Conservation (phyloP, 2,113 vertebrate genomes). For the mouse (Mus musculus) region DNA sequence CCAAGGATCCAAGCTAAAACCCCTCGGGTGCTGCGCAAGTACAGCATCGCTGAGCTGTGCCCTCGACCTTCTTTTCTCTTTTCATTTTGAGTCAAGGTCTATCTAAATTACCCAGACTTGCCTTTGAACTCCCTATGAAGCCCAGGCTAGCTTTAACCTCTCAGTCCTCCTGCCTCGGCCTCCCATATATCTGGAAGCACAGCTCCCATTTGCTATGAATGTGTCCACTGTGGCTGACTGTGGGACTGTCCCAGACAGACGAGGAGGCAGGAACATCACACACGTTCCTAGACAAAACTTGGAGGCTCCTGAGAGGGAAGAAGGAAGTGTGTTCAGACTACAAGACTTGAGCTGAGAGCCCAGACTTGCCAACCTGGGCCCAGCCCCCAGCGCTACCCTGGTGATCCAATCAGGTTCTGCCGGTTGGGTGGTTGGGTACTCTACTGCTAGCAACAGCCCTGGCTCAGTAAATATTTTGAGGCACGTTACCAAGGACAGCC, state of each 20-base stretch:
- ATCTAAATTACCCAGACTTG: neutral
- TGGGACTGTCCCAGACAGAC: neutral
- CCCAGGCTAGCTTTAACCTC: neutral
- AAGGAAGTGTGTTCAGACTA: neutral
- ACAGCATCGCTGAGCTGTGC: too few relatives aligned
- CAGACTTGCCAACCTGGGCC: conserved; percentile 26
- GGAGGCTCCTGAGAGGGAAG: neutral
- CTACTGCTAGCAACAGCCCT: conserved; percentile 49
- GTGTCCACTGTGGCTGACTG: neutral
- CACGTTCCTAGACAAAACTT: neutral
- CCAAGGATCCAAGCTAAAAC: neutral
- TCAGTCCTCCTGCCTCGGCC: neutral
- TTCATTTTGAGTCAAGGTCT: neutral
- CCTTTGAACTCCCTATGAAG: neutral
- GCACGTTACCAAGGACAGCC: conserved; percentile 58
- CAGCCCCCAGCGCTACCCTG: neutral
- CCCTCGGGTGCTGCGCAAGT: accelerated
- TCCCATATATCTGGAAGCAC: neutral
- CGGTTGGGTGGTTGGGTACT: conserved; percentile 23
- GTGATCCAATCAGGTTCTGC: conserved; percentile 69
- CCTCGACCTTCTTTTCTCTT: neutral
- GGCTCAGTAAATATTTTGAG: conserved; percentile 69
- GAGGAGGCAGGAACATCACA: neutral
- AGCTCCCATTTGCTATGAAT: neutral
- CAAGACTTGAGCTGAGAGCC: neutral